Base-by-base conservation (phyloP, 1,140 invertebrate genomes). In the Globodera ellingtonae region DNA sequence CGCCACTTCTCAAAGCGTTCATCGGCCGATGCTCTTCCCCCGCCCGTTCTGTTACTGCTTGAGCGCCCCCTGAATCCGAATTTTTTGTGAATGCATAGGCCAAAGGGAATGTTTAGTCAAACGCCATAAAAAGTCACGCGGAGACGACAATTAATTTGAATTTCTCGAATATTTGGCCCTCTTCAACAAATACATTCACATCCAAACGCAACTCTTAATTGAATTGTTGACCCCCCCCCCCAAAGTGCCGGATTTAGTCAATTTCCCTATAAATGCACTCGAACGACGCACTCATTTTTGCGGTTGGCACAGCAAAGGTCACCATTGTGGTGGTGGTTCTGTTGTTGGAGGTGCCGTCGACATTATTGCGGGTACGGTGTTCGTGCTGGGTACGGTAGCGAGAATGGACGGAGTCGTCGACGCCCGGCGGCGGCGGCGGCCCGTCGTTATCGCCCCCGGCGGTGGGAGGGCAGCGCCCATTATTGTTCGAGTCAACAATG, bases 21-120 rank as follows among this genome's bases (percentile, higher is more conserved):
- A 44, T 21, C 6, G 5, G 67, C 6, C 66, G 67, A 24, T 70
- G 67, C 10, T 13, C 52, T 15, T 48, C 52, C 6, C 35, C 73
- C 44, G 75, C 75, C n/a, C 48, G 44, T 77, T 18, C 75, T 48
- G 67, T 7, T 78, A 44, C 44, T 56, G 50, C 44, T 48, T 75
- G 44, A 18, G 13, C 48, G 15, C 48, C 15, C 69, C 18, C 50
- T 75, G 5, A 75, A 46, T 75, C 44, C 44, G 15, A 15, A 18
- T 6, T 15, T 18, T 18, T 56, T 71, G 47, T 48, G 47, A 72
- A 18, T 18, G 15, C 13, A 15, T 18, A 5, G 10, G 13, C 56
- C 52, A 52, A 52, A 9, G 52, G 15, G 2, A 10, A 8, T 52
- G 52, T 35, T 35, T 35, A 35, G 35, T 35, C 35, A 35, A 35